Percentiles rank a stretch among this genome's conserved stretches.
Conservation (phyloP, 2,797 vertebrate species). For the Eulemur albifrons region DNA sequence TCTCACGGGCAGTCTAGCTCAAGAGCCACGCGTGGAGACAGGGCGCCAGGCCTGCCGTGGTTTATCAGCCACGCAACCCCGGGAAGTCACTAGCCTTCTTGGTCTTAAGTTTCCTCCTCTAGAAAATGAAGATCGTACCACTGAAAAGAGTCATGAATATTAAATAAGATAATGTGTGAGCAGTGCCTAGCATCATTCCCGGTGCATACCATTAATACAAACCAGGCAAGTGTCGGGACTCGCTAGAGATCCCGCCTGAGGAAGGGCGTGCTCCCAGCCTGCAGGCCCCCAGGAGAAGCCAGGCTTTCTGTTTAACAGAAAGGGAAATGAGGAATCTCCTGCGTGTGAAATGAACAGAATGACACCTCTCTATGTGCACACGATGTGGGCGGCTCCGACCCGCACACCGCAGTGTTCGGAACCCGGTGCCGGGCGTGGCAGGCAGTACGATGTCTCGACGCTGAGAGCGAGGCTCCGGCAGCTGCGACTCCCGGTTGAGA, state of each 20-base stretch:
- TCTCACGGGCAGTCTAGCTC: background rate
- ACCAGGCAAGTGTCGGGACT: background rate
- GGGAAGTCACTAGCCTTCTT: background rate
- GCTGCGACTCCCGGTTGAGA: background rate
- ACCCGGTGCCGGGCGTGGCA: accelerated
- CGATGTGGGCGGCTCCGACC: background rate
- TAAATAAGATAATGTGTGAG: background rate
- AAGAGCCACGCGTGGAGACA: background rate
- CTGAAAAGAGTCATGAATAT: background rate
- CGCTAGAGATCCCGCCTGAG: background rate
- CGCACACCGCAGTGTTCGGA: background rate
- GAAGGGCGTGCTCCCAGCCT: accelerated
- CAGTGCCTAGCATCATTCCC: background rate
- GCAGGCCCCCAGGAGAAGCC: background rate
- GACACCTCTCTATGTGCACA: background rate
- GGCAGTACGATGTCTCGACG: background rate
- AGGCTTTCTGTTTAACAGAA: background rate
- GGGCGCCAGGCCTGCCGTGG: background rate
- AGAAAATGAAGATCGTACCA: background rate
- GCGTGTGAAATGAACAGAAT: background rate
- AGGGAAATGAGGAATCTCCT: background rate
- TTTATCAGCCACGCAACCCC: background rate
- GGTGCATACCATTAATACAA: background rate
- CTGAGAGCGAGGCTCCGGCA: too few species aligned
- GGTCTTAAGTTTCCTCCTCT: background rate